Base-by-base conservation (phyloP, 2,797 vertebrate genomes). In the Lerista edwardsae region DNA sequence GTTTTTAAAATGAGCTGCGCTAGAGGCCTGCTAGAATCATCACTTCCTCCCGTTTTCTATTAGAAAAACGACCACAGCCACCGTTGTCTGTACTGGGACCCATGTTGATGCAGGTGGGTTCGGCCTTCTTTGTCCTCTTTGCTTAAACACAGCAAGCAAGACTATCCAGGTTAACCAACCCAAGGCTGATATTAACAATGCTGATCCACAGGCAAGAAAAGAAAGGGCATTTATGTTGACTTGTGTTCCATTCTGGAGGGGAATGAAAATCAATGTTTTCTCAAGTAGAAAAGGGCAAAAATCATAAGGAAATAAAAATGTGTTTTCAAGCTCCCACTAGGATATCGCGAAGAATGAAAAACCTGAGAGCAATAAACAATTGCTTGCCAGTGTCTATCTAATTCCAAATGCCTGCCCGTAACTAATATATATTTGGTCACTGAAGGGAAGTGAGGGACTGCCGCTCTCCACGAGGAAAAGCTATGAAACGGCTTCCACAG, bases 181-280 rank as follows among this genome's bases (percentile, higher is more conserved):
- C 34, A 23, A 86, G 75, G 74, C 62, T n/a, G 74, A 68, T 85
- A 88, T 85, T 90, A 91, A 89, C 15, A 90, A 84, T 74, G 57
- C 34, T 62, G 84, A 31, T 86, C 44, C 41, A 84, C 81, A 88
- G 80, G 64, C 67, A 82, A 91, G 76, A 77, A 89, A 89, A 86
- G 85, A 86, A 82, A 88, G 85, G 36, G 82, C 86, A 91, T 83
- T 88, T 84, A 11, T 90, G 86, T 88, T 91, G 91, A 90, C 83
- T 86, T 65, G 67, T 47, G 31, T 81, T 76, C 55, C 74, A 72
- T 39, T 82, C 85, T 65, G 44, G 67, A 73, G 17, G 57, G 47
- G 74, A 86, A 86, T 64, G 57, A 76, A 62, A 82, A 82, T 72
- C 79, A 77, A 86, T 71, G 65, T 77, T 86, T 86, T 86, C 83